These are phyloP conservation scores for Tonatia bakeri DNA, from an alignment of 2,113 vertebrate genomes.

Conservation along the genomic window DNA sequence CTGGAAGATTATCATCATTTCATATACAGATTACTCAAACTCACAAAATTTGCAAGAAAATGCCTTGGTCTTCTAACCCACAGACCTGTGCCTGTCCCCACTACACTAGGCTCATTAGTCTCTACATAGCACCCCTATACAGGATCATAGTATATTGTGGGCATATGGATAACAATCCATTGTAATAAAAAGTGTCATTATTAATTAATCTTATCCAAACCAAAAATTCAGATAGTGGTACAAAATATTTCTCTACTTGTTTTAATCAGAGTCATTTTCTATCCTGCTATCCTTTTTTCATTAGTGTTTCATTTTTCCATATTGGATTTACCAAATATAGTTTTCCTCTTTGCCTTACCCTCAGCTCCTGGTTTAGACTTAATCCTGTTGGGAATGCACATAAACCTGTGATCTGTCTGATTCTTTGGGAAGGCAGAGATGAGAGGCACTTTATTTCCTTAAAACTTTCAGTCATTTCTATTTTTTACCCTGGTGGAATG, in stretches of 20 bases:
- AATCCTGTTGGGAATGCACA: neutral
- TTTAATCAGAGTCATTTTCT: neutral
- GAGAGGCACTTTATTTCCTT: neutral
- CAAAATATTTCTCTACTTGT: neutral
- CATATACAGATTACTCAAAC: neutral
- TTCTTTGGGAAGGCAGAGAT: neutral
- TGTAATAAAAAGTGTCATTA: neutral
- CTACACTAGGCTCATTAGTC: neutral
- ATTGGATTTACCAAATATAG: neutral
- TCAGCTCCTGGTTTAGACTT: neutral
- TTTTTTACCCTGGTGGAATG: neutral
- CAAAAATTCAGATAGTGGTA: neutral
- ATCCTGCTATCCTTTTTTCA: neutral
- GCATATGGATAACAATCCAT: neutral
- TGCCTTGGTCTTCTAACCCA: neutral
- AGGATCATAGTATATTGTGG: neutral
- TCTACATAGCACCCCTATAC: neutral
- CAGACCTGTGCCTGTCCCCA: neutral
- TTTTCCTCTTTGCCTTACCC: neutral
- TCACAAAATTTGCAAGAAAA: neutral
- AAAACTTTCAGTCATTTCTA: neutral
- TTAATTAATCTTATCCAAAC: neutral
- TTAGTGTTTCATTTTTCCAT: neutral
- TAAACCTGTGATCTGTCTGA: neutral
- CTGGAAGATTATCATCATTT: neutral